Evolutionary conservation across 1,140 invertebrate species (phyloP).

Genomic region (Holcopasites calliopsidis): DNA sequence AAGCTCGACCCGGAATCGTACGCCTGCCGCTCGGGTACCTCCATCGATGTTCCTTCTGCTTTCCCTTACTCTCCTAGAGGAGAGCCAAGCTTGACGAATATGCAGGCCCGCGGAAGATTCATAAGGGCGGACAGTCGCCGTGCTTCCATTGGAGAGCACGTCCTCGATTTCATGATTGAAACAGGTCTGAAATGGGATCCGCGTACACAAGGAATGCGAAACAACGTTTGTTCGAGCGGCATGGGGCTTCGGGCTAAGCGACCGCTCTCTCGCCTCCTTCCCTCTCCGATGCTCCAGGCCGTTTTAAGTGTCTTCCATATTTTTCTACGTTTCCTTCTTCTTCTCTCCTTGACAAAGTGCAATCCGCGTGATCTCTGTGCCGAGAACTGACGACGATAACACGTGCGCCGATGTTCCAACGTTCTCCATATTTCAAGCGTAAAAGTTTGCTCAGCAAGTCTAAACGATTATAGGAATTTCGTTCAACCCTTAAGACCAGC

Average conservation of each 20-base stretch:
- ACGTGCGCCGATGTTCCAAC: too few species aligned
- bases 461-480: too few species aligned
- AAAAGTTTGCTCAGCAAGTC: too few species aligned
- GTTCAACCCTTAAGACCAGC: too few species aligned
- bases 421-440: too few species aligned
- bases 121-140: not conserved
- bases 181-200: not conserved
- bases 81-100: not conserved
- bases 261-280: not conserved
- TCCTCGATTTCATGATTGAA: slow-evolving; percentile 24
- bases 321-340: not conserved
- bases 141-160: not conserved
- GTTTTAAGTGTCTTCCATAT: not conserved
- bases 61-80: not conserved
- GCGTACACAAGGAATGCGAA: slow-evolving; percentile 24
- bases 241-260: not conserved
- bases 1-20: slow-evolving; percentile 40
- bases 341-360: not conserved
- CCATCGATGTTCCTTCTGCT: slow-evolving; percentile 27
- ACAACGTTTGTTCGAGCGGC: slow-evolving; percentile 5
- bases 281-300: not conserved
- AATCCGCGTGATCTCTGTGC: not conserved
- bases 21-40: slow-evolving; percentile 4
- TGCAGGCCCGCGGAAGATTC: not conserved
- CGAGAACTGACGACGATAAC: not conserved